Conservation (phyloP, 2,888 invertebrate species). For the Chesias legatella region DNA sequence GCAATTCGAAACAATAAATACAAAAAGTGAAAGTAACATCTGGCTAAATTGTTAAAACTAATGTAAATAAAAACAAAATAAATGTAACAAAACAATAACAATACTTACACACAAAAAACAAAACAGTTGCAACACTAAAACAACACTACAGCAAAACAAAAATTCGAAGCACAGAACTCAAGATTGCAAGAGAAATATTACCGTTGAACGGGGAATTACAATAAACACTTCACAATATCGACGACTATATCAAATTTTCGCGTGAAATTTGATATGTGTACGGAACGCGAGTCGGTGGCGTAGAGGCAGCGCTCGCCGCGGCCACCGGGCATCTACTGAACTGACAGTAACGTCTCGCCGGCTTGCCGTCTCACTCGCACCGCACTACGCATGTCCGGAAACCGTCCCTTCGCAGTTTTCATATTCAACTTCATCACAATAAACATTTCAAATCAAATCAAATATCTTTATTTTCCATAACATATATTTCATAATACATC, state of each 20-base stretch:
- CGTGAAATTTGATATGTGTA: constrained; percentile 79
- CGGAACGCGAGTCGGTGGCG: constrained; percentile 36
- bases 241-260: constrained; percentile 78
- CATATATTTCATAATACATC: too few relatives aligned
- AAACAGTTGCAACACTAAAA: constrained; percentile 61
- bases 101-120: constrained; percentile 58
- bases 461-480: too few relatives aligned
- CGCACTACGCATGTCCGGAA: constrained; percentile 75
- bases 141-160: constrained; percentile 61
- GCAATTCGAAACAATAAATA: too few relatives aligned
- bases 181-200: constrained; percentile 44
- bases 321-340: constrained; percentile 68
- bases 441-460: constrained; percentile 23
- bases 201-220: constrained; percentile 58
- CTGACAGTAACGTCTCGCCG: constrained; percentile 52
- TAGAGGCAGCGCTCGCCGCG: constrained; percentile 52
- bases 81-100: constrained; percentile 37
- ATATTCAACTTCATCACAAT: constrained; percentile 42
- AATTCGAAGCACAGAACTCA: constrained; percentile 46
- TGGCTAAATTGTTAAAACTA: constrained; percentile 11
- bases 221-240: constrained; percentile 65
- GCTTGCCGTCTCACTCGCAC: constrained; percentile 61
- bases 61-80: constrained; percentile 30
- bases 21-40: too few relatives aligned
- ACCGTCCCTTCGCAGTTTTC: constrained; percentile 60